phyloP scores from a whole-genome alignment of 2,113 vertebrate genomes.

The human (Homo sapiens) region GRCh38 chr5:76096501-76097000 shows the following conservation, averaged over 20 bases:
- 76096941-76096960: neutral
- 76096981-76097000: neutral
- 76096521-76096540: conserved; percentile 24
- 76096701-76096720: neutral
- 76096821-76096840: neutral
- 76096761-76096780: neutral
- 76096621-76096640: neutral
- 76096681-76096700: neutral
- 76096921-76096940: neutral
- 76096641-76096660: neutral
- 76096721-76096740: neutral
- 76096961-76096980: neutral
- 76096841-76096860: neutral
- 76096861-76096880: neutral
- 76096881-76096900: neutral
- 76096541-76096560: neutral
- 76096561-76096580: neutral
- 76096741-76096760: neutral
- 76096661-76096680: neutral
- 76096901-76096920: neutral
- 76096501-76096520: neutral
- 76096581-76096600: neutral
- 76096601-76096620: neutral
- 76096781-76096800: neutral
- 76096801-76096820: neutral